Evolutionary conservation across 2,797 vertebrate genomes (phyloP).

Genomic region (Enteromius viviparus): DNA sequence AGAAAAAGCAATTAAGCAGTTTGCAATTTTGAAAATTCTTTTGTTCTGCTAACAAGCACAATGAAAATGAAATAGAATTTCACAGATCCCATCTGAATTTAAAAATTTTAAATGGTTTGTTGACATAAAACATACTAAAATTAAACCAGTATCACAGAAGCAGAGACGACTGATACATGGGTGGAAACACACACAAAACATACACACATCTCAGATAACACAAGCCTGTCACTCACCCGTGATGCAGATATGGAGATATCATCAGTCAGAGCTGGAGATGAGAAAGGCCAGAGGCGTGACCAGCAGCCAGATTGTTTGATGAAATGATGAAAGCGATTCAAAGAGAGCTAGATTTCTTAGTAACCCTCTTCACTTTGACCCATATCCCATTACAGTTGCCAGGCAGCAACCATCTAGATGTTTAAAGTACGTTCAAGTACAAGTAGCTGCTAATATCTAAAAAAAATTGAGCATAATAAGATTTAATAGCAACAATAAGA

Average conservation of each 20-base stretch:
- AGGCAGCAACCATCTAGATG: conserved; percentile 21
- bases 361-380: conserved; percentile 39
- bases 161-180: not conserved
- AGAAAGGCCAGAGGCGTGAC: conserved; percentile 78
- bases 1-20: not conserved
- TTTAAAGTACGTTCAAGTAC: not conserved
- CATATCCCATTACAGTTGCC: conserved; percentile 25
- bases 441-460: not conserved
- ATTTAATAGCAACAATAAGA: not conserved
- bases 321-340: conserved; percentile 74
- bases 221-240: conserved; percentile 37
- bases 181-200: conserved; percentile 13
- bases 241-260: conserved; percentile 46
- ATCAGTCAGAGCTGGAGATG: conserved; percentile 56
- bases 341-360: conserved; percentile 35
- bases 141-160: not conserved
- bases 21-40: not conserved
- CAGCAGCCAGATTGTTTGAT: conserved; percentile 79
- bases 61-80: not conserved
- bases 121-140: not conserved
- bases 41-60: not conserved
- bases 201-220: conserved; percentile 8
- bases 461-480: not conserved
- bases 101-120: not conserved
- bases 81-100: not conserved